Percentiles rank a stretch among this genome's conserved stretches.
Conservation (phyloP, 2,888 invertebrate species). For the Operophtera brumata region DNA sequence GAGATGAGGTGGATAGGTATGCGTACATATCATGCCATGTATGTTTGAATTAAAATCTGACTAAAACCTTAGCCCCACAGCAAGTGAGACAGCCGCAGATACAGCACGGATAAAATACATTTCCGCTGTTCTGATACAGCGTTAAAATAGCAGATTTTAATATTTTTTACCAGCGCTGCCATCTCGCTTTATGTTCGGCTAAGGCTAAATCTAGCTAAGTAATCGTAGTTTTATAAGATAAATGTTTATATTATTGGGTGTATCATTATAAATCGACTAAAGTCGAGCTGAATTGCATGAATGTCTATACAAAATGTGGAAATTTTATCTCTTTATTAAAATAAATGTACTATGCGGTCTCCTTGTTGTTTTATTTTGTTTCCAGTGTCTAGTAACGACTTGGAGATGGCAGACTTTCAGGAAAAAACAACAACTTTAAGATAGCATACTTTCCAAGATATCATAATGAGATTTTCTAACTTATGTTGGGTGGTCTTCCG, state of each 20-base stretch:
- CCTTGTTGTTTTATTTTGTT: constrained; percentile 56
- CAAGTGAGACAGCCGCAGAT: not conserved
- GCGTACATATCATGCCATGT: not conserved
- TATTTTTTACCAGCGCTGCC: too few species aligned
- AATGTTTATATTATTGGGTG: constrained; percentile 58
- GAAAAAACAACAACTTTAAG: not conserved
- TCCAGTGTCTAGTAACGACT: not conserved
- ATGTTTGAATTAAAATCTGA: not conserved
- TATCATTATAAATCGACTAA: constrained; percentile 53
- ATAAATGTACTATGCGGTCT: constrained; percentile 77
- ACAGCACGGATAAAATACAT: too few species aligned
- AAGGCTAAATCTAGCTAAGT: constrained; percentile 32
- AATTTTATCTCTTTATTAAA: constrained; percentile 77
- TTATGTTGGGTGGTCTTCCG: not conserved
- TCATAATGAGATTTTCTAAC: not conserved
- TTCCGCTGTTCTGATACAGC: too few species aligned
- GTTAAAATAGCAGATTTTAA: too few species aligned
- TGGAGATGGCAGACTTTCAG: not conserved
- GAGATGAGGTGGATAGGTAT: too few species aligned
- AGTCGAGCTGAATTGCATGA: constrained; percentile 58
- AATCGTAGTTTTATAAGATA: constrained; percentile 41
- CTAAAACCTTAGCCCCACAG: not conserved
- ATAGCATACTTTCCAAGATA: not conserved
- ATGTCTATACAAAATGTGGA: constrained; percentile 76
- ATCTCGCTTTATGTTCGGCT: not conserved